phyloP scores from a whole-genome alignment of 2,888 invertebrate genomes.

The Chamaedrilus cognettii region DNA sequence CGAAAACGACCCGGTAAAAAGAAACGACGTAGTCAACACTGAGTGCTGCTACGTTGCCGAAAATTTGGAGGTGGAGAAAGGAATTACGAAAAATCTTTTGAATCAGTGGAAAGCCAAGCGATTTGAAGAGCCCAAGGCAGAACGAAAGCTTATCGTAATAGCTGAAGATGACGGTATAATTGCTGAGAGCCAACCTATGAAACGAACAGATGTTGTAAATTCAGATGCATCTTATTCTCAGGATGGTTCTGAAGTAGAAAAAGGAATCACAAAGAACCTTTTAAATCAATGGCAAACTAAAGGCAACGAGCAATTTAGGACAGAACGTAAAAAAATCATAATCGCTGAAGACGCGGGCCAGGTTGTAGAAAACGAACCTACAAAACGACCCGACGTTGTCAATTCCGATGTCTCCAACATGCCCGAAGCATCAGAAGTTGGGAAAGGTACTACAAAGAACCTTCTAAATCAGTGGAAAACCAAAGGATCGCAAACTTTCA shows the following conservation, averaged over 20 bases:
- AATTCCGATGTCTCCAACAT: neutral
- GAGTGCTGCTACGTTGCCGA: too few relatives aligned
- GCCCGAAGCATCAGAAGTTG: too few relatives aligned
- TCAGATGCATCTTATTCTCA: too few relatives aligned
- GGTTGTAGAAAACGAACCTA: slow-evolving; percentile 19
- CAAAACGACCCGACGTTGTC: slow-evolving; percentile 11
- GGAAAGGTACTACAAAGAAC: too few relatives aligned
- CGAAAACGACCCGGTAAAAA: slow-evolving; percentile 21
- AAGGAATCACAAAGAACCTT: neutral
- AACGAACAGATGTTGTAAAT: slow-evolving; percentile 12
- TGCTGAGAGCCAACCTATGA: slow-evolving; percentile 18
- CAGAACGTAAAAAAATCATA: slow-evolving; percentile 9
- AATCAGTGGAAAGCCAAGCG: slow-evolving; percentile 18
- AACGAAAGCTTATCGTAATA: slow-evolving; percentile 11
- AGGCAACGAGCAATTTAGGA: slow-evolving; percentile 19
- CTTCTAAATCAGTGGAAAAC: slow-evolving; percentile 12
- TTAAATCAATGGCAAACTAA: slow-evolving; percentile 13
- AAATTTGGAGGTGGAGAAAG: too few relatives aligned
- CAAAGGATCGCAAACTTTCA: slow-evolving; percentile 9
- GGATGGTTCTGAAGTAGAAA: too few relatives aligned
- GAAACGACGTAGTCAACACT: slow-evolving; percentile 13
- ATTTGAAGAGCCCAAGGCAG: slow-evolving; percentile 15
- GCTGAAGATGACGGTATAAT: slow-evolving; percentile 20
- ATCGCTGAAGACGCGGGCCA: slow-evolving; percentile 18
- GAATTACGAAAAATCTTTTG: neutral